Conservation (phyloP, 2,113 vertebrate species). For the Plotosus lineatus region DNA sequence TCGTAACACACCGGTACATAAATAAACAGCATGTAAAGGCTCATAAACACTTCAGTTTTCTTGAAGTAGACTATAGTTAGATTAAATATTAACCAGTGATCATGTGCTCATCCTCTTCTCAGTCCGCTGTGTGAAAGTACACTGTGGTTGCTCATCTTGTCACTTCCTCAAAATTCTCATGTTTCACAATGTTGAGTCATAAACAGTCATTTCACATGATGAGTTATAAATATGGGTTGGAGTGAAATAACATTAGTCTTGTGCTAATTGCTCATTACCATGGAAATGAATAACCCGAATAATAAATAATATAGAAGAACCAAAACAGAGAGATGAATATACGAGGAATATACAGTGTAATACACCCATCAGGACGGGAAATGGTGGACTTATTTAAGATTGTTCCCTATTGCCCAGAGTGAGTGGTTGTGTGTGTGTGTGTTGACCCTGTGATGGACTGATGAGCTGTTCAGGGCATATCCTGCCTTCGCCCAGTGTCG, state of each 20-base stretch:
- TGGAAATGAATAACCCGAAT: neutral
- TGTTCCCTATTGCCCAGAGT: too few relatives aligned
- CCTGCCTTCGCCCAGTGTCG: too few relatives aligned
- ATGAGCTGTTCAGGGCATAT: too few relatives aligned
- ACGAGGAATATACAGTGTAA: too few relatives aligned
- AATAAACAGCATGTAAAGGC: neutral
- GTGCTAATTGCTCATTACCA: neutral
- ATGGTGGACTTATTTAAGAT: too few relatives aligned
- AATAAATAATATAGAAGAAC: neutral
- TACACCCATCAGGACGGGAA: too few relatives aligned
- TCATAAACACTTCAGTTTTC: neutral
- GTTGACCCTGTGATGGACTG: too few relatives aligned
- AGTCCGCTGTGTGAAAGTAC: neutral
- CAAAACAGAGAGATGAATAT: neutral
- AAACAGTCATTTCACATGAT: too few relatives aligned
- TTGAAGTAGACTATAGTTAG: neutral
- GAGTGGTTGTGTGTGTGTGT: too few relatives aligned
- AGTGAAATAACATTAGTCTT: neutral
- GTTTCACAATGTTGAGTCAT: too few relatives aligned
- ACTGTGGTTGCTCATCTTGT: neutral
- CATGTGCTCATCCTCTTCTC: neutral
- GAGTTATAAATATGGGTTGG: conserved; percentile 15
- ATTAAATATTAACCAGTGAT: conserved; percentile 2
- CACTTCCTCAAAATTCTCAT: neutral
- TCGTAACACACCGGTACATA: neutral